These are phyloP conservation scores for Bellardia bayeri DNA, from an alignment of 2,888 invertebrate species.

Conservation along the genomic window DNA sequence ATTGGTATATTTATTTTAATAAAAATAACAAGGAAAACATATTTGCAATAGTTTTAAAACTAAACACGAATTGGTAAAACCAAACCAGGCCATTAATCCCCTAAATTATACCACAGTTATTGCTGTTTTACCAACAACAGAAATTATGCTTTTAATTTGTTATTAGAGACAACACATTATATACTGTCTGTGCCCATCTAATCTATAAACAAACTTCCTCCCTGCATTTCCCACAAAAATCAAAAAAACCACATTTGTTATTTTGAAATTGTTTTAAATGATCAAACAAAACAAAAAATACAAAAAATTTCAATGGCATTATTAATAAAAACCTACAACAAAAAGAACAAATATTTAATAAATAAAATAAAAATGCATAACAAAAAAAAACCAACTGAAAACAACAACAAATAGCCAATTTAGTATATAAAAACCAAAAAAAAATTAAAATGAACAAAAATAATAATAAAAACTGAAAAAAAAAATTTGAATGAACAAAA, in stretches of 20 bases:
- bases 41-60: slow-evolving; percentile 20
- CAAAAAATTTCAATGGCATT: slow-evolving; percentile 34
- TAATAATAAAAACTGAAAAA: slow-evolving; percentile 44
- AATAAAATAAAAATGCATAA: slow-evolving; percentile 25
- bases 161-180: not conserved
- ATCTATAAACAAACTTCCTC: not conserved
- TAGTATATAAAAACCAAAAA: slow-evolving; percentile 58
- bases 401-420: slow-evolving; percentile 72
- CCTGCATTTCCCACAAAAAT: not conserved
- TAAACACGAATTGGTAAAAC: not conserved
- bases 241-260: not conserved
- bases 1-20: slow-evolving; percentile 56
- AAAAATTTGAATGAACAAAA: slow-evolving; percentile 48
- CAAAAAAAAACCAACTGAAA: slow-evolving; percentile 39
- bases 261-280: slow-evolving; percentile 37
- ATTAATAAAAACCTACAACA: slow-evolving; percentile 25
- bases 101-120: not conserved
- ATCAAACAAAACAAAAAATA: slow-evolving; percentile 16
- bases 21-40: slow-evolving; percentile 5
- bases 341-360: slow-evolving; percentile 39
- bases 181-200: not conserved
- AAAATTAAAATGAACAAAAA: slow-evolving; percentile 43
- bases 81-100: not conserved
- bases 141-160: not conserved
- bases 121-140: not conserved